phyloP scores from a whole-genome alignment of 2,888 invertebrate genomes.

The Leptopilina myrica region DNA sequence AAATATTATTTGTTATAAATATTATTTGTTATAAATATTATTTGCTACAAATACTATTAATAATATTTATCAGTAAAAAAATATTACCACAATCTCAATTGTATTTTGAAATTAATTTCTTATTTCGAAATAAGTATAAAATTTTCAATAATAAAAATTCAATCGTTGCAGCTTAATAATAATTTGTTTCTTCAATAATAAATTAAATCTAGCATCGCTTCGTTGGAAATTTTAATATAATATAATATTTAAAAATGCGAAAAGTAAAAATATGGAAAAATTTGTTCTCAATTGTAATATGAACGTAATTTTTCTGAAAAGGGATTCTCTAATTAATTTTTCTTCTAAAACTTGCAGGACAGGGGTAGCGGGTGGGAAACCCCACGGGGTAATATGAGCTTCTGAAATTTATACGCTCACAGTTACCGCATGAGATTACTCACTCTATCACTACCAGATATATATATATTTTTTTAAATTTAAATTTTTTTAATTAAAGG shows the following conservation, averaged over 20 bases:
- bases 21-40: too few relatives aligned
- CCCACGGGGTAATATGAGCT: conserved; percentile 93
- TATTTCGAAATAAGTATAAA: not conserved
- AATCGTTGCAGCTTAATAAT: not conserved
- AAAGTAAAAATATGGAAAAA: conserved; percentile 7
- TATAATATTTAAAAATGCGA: conserved; percentile 1
- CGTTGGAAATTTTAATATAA: not conserved
- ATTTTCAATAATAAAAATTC: not conserved
- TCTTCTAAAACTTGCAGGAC: conserved; percentile 63
- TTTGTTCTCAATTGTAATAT: not conserved
- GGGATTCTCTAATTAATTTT: conserved; percentile 40
- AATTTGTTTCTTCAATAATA: conserved; percentile 16
- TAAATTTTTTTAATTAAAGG: conserved; percentile 4
- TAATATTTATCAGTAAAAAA: too few relatives aligned
- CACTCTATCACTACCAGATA: conserved; percentile 76
- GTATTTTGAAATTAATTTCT: too few relatives aligned
- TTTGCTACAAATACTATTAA: too few relatives aligned
- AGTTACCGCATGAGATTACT: conserved; percentile 99
- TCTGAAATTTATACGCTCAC: conserved; percentile 82
- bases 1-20: too few relatives aligned
- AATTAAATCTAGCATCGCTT: not conserved
- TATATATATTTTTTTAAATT: conserved; percentile 49
- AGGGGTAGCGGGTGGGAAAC: conserved; percentile 83
- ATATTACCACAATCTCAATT: too few relatives aligned
- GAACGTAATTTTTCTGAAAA: not conserved